Conservation (phyloP, 2,888 invertebrate genomes). For the Macaria notata region DNA sequence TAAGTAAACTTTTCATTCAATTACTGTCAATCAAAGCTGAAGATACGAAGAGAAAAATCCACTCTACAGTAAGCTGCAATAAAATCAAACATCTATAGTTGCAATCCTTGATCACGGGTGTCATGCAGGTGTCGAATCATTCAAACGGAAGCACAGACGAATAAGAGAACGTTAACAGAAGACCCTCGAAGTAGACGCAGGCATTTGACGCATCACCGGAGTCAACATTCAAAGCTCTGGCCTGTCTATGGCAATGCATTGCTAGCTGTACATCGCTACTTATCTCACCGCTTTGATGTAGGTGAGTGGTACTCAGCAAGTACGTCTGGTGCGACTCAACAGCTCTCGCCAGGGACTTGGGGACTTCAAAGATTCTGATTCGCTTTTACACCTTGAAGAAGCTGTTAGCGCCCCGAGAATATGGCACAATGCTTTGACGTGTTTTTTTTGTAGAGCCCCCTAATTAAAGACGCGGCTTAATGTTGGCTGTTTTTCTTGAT, state of each 20-base stretch:
- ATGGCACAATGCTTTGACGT: conserved; percentile 20
- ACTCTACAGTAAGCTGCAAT: no score
- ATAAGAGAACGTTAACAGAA: no score
- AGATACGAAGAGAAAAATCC: no score
- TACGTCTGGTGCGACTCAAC: conserved; percentile 62
- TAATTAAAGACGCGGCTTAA: conserved; percentile 21
- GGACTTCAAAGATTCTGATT: conserved; percentile 70
- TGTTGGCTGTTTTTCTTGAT: background rate
- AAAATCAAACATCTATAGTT: no score
- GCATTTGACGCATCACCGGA: background rate
- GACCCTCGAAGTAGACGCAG: no score
- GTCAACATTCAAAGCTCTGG: no score
- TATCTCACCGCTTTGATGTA: conserved; percentile 61
- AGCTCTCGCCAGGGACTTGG: conserved; percentile 52
- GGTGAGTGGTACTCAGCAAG: conserved; percentile 61
- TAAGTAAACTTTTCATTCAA: no score
- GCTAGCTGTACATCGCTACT: conserved; percentile 37
- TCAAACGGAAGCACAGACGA: no score
- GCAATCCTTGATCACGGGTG: no score
- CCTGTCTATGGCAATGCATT: conserved; percentile 1
- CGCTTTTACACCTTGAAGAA: conserved; percentile 71
- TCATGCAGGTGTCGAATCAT: no score
- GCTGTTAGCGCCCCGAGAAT: conserved; percentile 34
- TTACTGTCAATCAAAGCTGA: no score
- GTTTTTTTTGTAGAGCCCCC: conserved; percentile 17